Percentiles rank a stretch among this genome's conserved stretches.
These are phyloP conservation scores for Dysmachus trigonus DNA, from an alignment of 2,888 invertebrate species.

Conservation along the genomic window DNA sequence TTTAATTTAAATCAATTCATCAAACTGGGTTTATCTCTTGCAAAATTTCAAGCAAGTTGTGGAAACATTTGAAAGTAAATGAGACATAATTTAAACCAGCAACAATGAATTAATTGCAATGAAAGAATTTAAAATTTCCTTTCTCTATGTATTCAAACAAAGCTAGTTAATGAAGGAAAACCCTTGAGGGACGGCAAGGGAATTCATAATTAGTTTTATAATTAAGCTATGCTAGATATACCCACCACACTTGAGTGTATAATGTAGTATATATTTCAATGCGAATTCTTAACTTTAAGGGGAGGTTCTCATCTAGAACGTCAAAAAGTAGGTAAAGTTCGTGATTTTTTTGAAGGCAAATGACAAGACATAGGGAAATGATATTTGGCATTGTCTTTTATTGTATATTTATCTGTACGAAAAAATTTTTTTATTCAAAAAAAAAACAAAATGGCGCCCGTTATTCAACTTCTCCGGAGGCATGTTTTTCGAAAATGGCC, in stretches of 20 bases:
- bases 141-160: neutral
- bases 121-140: neutral
- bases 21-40: neutral
- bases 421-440: no score
- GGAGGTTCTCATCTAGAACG: no score
- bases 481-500: no score
- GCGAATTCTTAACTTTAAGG: neutral
- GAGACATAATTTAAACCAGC: neutral
- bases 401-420: no score
- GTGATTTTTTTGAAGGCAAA: no score
- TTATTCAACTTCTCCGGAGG: no score
- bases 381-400: no score
- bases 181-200: neutral
- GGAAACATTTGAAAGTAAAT: neutral
- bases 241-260: no score
- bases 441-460: no score
- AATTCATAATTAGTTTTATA: neutral
- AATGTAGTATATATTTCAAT: neutral
- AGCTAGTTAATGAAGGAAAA: neutral
- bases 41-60: neutral
- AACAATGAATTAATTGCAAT: neutral
- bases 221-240: neutral
- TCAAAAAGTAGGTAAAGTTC: no score
- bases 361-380: no score
- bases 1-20: neutral